phyloP scores from a whole-genome alignment of 1,140 invertebrate genomes.

The Drosophila parabipectinata region DNA sequence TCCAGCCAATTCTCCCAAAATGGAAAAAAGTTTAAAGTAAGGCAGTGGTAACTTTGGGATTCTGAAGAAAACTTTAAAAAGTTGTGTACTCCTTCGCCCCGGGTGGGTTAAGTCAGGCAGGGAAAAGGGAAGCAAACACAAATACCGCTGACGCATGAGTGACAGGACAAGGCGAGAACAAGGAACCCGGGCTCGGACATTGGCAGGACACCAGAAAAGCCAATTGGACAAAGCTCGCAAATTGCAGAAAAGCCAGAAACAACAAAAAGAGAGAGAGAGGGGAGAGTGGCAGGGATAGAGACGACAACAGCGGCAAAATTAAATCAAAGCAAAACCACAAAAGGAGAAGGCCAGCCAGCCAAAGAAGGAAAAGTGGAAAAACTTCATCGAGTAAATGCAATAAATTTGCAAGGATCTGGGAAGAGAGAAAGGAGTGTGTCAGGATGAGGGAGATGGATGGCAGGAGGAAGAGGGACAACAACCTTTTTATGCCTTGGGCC shows the following conservation, averaged over 20 bases:
- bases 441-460: constrained; percentile 11
- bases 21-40: too few relatives aligned
- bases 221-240: constrained; percentile 79
- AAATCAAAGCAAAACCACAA: constrained; percentile 78
- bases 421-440: constrained; percentile 8
- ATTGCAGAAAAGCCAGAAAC: constrained; percentile 46
- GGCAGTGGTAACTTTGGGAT: background rate
- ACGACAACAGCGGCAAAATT: constrained; percentile 53
- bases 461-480: background rate
- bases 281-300: constrained; percentile 7
- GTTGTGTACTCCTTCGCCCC: constrained; percentile 23
- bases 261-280: constrained; percentile 16
- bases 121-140: constrained; percentile 10
- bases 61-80: constrained; percentile 29
- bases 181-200: constrained; percentile 12
- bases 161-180: constrained; percentile 45
- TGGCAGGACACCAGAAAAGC: constrained; percentile 48
- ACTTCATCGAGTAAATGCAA: constrained; percentile 61
- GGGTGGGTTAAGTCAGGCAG: constrained; percentile 37
- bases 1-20: background rate
- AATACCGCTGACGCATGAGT: constrained; percentile 64
- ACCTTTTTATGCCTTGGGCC: constrained; percentile 46
- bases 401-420: constrained; percentile 50
- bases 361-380: constrained; percentile 26
- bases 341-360: constrained; percentile 24